phyloP scores from a whole-genome alignment of 2,888 invertebrate species.

The Trichopria drosophilae region DNA sequence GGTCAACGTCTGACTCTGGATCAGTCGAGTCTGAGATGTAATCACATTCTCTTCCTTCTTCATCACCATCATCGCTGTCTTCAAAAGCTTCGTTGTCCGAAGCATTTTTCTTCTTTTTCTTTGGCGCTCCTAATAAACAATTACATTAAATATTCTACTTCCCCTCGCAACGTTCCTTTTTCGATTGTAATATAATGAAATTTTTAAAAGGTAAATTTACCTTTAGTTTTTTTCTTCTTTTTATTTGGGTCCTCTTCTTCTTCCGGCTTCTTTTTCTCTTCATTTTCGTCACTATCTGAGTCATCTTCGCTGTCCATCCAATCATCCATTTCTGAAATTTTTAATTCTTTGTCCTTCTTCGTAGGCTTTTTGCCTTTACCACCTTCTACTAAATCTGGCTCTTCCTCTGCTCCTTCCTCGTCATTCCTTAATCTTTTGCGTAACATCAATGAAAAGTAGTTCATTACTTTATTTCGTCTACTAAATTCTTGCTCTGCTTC shows the following conservation, averaged over 20 bases:
- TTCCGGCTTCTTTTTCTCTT: conserved; percentile 64
- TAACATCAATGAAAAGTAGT: conserved; percentile 93
- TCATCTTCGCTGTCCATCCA: conserved; percentile 81
- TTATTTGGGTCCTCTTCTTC: conserved; percentile 65
- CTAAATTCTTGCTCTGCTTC: conserved; percentile 98
- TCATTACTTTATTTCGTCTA: conserved; percentile 92
- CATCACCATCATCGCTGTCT: conserved; percentile 96
- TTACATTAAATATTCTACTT: too few relatives aligned
- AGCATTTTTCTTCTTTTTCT: conserved; percentile 77
- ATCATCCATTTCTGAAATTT: conserved; percentile 93
- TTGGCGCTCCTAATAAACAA: too few relatives aligned
- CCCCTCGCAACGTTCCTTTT: too few relatives aligned
- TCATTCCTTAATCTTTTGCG: conserved; percentile 81
- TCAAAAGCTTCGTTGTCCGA: conserved; percentile 90
- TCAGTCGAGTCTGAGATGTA: conserved; percentile 90
- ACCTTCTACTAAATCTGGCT: conserved; percentile 69
- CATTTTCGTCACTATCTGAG: conserved; percentile 71
- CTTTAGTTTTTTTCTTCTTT: conserved; percentile 66
- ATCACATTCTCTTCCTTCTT: conserved; percentile 91
- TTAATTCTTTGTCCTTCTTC: conserved; percentile 66
- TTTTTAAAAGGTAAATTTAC: conserved; percentile 29
- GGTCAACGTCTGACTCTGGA: conserved; percentile 72
- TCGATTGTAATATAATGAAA: conserved; percentile 6
- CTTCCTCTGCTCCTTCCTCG: conserved; percentile 65
- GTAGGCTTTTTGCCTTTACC: conserved; percentile 48